A percentile compares a stretch with the other conserved stretches of the same genome.
phyloP scores from a whole-genome alignment of 2,113 vertebrate species.

The Notechis scutatus region DNA sequence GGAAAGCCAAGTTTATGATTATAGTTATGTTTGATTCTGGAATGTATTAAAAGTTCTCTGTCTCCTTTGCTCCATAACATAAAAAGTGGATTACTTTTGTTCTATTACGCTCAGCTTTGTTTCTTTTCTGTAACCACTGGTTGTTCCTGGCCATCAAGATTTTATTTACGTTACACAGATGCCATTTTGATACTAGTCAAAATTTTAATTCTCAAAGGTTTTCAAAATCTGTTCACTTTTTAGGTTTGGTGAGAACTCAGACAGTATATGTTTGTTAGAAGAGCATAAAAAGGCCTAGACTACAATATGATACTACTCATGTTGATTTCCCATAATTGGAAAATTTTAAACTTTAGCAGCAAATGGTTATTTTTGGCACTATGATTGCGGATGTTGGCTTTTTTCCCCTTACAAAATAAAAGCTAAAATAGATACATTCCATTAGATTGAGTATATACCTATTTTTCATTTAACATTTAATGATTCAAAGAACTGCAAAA shows the following conservation, averaged over 20 bases:
- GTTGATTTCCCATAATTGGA: background rate
- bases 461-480: background rate
- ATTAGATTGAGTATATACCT: background rate
- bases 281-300: background rate
- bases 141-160: background rate
- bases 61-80: background rate
- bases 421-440: background rate
- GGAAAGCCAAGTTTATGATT: background rate
- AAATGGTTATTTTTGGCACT: background rate
- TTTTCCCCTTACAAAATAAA: background rate
- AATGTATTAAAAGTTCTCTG: background rate
- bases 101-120: background rate
- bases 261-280: background rate
- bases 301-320: background rate
- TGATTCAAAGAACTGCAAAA: background rate
- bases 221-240: background rate
- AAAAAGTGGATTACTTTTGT: background rate
- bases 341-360: background rate
- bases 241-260: background rate
- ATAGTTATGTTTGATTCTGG: background rate
- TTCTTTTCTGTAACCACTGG: background rate
- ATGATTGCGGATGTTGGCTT: background rate
- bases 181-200: background rate
- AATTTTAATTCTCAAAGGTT: background rate
- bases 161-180: background rate